Evolutionary conservation across 2,888 invertebrate genomes (phyloP).

Genomic region (Cerastoderma edule): DNA sequence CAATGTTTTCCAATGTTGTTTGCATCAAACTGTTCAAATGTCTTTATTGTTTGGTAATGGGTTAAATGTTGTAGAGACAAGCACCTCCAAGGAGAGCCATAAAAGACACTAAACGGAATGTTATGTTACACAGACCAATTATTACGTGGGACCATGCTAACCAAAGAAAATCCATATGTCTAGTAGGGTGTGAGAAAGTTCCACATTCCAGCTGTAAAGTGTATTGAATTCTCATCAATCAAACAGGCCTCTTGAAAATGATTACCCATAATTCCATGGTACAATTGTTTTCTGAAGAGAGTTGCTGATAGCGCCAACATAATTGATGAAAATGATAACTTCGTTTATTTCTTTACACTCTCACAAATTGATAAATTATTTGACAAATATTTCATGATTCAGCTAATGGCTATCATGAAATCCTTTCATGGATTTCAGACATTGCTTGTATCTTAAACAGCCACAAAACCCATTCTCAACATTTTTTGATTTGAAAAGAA

Average conservation of each 20-base stretch:
- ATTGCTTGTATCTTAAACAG: too few relatives aligned
- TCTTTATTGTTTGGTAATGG: too few relatives aligned
- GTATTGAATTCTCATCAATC: constrained; percentile 28
- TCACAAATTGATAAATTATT: constrained; percentile 11
- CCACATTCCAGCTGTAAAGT: constrained; percentile 11
- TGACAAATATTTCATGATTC: too few relatives aligned
- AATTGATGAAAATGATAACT: constrained; percentile 20
- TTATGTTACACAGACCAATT: constrained; percentile 4
- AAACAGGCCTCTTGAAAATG: constrained; percentile 25
- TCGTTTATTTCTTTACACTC: constrained; percentile 6
- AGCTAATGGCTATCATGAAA: too few relatives aligned
- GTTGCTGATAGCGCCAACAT: constrained; percentile 17
- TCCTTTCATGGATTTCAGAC: too few relatives aligned
- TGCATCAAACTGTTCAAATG: too few relatives aligned
- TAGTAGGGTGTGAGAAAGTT: constrained; percentile 22
- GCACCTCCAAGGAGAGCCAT: too few relatives aligned
- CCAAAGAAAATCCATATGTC: constrained; percentile 21
- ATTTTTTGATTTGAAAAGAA: too few relatives aligned
- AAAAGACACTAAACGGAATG: constrained; percentile 6
- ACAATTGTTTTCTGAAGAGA: constrained; percentile 23
- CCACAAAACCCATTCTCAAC: too few relatives aligned
- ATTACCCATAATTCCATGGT: constrained; percentile 27
- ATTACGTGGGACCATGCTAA: constrained; percentile 11
- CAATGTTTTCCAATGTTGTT: neutral
- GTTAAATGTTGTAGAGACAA: too few relatives aligned